phyloP scores from a whole-genome alignment of 2,797 vertebrate genomes.

The Mionectes olivaceus region DNA sequence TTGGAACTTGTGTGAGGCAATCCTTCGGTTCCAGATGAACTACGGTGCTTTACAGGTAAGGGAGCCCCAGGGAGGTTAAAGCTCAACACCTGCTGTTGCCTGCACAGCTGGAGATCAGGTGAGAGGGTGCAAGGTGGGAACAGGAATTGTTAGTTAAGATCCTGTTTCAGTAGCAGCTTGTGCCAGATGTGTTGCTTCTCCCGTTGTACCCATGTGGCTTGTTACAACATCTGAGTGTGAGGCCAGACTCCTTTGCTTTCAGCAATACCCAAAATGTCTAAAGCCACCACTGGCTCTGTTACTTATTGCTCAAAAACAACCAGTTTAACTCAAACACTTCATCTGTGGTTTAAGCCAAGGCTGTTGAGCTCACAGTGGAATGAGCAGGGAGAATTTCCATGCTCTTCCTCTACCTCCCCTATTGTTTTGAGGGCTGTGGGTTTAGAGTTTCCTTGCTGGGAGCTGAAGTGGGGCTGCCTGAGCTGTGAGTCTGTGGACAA shows the following conservation, averaged over 20 bases:
- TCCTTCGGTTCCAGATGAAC: slow-evolving; percentile 93
- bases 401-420: background rate
- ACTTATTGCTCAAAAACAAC: background rate
- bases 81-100: background rate
- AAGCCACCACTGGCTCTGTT: background rate
- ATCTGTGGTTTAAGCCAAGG: background rate
- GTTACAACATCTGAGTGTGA: background rate
- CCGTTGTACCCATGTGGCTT: background rate
- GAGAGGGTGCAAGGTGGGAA: background rate
- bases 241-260: background rate
- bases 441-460: background rate
- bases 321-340: background rate
- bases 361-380: background rate
- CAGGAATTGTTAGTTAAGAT: background rate
- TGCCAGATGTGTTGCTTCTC: background rate
- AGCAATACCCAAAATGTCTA: background rate
- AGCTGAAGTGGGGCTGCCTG: background rate
- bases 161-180: background rate
- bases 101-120: background rate
- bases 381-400: background rate
- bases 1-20: slow-evolving; percentile 97
- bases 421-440: background rate
- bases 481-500: background rate
- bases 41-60: slow-evolving; percentile 91
- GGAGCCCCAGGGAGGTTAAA: background rate